A percentile compares a stretch with the other conserved stretches of the same genome.
Conservation (phyloP, 2,797 vertebrate species). For the Gobionotothen gibberifrons region DNA sequence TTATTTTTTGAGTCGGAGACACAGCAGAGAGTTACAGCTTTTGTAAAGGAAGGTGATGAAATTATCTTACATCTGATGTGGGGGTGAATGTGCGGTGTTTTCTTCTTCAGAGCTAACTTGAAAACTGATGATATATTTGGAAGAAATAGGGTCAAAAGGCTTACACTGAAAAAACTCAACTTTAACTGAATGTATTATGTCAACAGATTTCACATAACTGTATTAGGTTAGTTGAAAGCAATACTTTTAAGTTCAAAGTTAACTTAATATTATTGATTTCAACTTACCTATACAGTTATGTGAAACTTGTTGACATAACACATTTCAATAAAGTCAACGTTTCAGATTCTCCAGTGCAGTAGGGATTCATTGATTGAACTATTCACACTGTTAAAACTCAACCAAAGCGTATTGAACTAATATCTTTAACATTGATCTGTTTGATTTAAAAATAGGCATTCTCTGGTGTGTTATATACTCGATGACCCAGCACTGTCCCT, state of each 20-base stretch:
- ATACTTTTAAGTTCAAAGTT: too few relatives aligned
- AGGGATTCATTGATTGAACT: too few relatives aligned
- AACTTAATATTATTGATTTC: too few relatives aligned
- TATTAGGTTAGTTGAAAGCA: too few relatives aligned
- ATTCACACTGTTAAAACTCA: constrained; percentile 13
- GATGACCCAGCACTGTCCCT: constrained; percentile 1
- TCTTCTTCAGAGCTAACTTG: constrained; percentile 23
- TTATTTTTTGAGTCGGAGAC: constrained; percentile 29
- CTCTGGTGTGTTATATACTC: not conserved
- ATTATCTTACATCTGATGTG: constrained; percentile 20
- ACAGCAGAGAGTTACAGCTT: not conserved
- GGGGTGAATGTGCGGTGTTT: constrained; percentile 57
- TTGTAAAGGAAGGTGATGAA: constrained; percentile 28
- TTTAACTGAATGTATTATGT: too few relatives aligned
- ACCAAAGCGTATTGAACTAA: constrained; percentile 29
- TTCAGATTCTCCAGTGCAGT: too few relatives aligned
- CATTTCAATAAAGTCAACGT: too few relatives aligned
- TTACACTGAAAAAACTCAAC: constrained; percentile 16
- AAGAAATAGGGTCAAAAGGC: constrained; percentile 31
- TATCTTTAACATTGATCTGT: constrained; percentile 25
- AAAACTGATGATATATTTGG: constrained; percentile 30
- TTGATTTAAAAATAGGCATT: not conserved
- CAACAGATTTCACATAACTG: too few relatives aligned
- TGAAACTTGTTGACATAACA: too few relatives aligned
- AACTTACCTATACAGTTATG: too few relatives aligned